Conservation (phyloP, 2,797 vertebrate genomes). For the Hemitrygon akajei region DNA sequence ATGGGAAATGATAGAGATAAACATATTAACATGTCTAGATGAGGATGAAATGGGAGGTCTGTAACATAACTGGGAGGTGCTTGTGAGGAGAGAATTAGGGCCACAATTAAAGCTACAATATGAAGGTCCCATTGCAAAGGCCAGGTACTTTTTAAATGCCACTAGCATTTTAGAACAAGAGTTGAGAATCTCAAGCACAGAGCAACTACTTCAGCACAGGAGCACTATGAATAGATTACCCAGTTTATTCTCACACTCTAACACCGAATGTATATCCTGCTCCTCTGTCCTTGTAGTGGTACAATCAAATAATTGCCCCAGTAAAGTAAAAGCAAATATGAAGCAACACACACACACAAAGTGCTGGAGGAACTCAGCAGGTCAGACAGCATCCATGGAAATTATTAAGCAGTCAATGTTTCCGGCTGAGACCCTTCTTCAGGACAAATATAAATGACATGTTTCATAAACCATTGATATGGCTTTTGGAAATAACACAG, state of each 20-base stretch:
- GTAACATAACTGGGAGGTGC: not conserved
- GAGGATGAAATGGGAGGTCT: not conserved
- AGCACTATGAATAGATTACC: not conserved
- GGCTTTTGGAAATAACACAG: not conserved
- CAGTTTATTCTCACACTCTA: not conserved
- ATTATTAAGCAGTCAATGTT: too few species aligned
- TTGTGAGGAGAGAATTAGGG: not conserved
- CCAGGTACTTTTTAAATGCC: not conserved
- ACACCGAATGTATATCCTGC: too few species aligned
- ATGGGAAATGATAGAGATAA: too few species aligned
- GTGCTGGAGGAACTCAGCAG: too few species aligned
- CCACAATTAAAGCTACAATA: not conserved
- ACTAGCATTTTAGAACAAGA: not conserved
- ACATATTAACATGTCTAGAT: too few species aligned
- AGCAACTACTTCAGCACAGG: not conserved
- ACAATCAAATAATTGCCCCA: not conserved
- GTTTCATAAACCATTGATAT: not conserved
- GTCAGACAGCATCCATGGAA: too few species aligned
- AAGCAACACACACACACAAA: not conserved
- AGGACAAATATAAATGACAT: not conserved
- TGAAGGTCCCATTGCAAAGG: not conserved
- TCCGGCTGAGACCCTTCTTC: too few species aligned
- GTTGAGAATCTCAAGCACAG: not conserved
- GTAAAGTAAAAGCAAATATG: not conserved
- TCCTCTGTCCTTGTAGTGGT: too few species aligned